phyloP scores from a whole-genome alignment of 2,113 vertebrate species.

The Marcusenius ussheri region DNA sequence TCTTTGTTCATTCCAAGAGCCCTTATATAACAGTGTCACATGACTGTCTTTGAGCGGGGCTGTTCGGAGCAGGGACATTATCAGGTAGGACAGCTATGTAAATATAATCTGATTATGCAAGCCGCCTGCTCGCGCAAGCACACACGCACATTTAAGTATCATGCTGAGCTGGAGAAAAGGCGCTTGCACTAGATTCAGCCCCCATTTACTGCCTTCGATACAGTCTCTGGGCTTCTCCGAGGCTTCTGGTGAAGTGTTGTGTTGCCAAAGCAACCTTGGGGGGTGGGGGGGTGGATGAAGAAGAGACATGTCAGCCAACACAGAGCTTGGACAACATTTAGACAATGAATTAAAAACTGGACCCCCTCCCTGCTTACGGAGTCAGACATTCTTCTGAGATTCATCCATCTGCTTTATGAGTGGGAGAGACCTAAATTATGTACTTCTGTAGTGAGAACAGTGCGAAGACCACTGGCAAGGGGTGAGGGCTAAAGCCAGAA shows the following conservation, averaged over 20 bases:
- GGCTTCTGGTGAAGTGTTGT: not conserved
- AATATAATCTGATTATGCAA: conserved; percentile 57
- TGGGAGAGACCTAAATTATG: not conserved
- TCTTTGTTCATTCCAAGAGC: conserved; percentile 62
- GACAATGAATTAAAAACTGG: conserved; percentile 11
- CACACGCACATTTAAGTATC: conserved; percentile 20
- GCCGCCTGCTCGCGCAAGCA: conserved; percentile 44
- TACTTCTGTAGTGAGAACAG: not conserved
- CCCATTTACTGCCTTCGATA: not conserved
- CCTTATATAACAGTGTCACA: conserved; percentile 59
- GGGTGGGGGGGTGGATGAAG: not conserved
- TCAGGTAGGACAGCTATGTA: conserved; percentile 47
- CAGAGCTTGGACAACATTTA: not conserved
- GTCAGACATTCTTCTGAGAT: not conserved
- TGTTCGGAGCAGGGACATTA: conserved; percentile 52
- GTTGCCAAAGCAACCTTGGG: conserved; percentile 19
- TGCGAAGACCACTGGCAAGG: too few relatives aligned
- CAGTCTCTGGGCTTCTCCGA: not conserved
- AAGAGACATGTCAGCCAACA: not conserved
- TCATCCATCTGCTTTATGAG: not conserved
- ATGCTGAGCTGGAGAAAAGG: conserved; percentile 8
- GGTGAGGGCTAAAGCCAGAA: not conserved
- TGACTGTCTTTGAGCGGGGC: conserved; percentile 46
- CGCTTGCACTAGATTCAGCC: conserved; percentile 4
- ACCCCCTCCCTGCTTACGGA: conserved; percentile 2